These are phyloP conservation scores for Dendroctonus ponderosae DNA, from an alignment of 1,140 invertebrate species.

Conservation along the genomic window DNA sequence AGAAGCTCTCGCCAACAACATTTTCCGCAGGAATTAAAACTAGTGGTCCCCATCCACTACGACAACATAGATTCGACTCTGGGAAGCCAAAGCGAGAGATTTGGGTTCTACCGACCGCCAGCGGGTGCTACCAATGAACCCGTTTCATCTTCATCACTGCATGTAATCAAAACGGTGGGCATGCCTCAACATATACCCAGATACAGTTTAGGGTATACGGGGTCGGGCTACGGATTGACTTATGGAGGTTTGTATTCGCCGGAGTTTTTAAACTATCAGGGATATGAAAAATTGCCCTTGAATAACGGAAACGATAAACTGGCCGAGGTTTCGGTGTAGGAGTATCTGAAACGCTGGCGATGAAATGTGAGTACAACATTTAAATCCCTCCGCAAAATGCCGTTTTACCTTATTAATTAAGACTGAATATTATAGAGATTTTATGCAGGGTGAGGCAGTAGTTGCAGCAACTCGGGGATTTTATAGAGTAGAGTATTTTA, in stretches of 20 bases:
- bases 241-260: not conserved
- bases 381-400: not conserved
- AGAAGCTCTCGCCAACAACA: not conserved
- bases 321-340: no score
- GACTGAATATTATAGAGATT: not conserved
- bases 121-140: conserved; percentile 37
- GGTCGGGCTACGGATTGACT: conserved; percentile 21
- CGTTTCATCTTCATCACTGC: conserved; percentile 42
- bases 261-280: conserved; percentile 1
- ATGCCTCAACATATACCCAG: conserved; percentile 35
- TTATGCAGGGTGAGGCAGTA: no score
- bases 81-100: conserved; percentile 33
- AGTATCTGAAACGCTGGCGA: not conserved
- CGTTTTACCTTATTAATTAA: not conserved
- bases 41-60: conserved; percentile 45
- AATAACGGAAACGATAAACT: not conserved
- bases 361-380: not conserved
- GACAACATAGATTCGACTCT: conserved; percentile 29
- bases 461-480: no score
- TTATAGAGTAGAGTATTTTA: no score
- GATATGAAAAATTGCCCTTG: not conserved
- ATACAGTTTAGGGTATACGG: conserved; percentile 24
- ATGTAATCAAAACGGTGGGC: conserved; percentile 43
- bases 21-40: conserved; percentile 41
- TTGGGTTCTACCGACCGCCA: conserved; percentile 41